These are phyloP conservation scores for Patiria miniata DNA, from an alignment of 35 echinoderm and acorn worm species.

Conservation along the genomic window DNA sequence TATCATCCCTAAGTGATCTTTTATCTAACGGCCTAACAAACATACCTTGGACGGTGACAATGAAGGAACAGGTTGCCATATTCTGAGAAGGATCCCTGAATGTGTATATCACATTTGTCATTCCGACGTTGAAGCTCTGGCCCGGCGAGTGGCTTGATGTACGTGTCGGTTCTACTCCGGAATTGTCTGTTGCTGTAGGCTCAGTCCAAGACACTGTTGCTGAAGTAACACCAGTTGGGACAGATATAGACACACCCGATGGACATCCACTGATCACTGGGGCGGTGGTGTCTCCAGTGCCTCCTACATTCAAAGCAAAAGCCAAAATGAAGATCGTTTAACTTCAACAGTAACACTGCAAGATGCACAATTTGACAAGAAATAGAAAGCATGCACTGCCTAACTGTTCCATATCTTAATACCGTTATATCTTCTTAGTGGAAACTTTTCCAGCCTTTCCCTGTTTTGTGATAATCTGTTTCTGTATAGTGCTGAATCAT, in stretches of 20 bases:
- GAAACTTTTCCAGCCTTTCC: no score
- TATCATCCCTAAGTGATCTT: no score
- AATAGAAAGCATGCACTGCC: no score
- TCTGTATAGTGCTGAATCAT: no score
- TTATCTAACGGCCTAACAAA: no score
- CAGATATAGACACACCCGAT: background rate
- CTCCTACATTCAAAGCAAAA: background rate
- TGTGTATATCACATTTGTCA: conserved; percentile 33
- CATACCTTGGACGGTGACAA: conserved; percentile 48
- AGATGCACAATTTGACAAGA: background rate
- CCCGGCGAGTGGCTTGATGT: conserved; percentile 12
- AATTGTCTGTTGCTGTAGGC: conserved; percentile 67
- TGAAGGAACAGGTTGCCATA: conserved; percentile 32
- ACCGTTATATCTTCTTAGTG: no score
- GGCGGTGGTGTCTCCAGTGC: background rate
- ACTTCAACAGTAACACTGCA: background rate
- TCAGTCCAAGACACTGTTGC: conserved; percentile 35
- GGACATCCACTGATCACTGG: conserved; percentile 61
- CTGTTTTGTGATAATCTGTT: no score
- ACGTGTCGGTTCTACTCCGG: conserved; percentile 11
- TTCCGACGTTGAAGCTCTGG: background rate
- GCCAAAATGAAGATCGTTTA: no score
- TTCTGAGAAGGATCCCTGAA: conserved; percentile 53
- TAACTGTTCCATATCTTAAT: no score
- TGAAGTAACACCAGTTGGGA: background rate